Conservation (phyloP, 2,797 vertebrate species). For the Paramormyrops hopkinsi region DNA sequence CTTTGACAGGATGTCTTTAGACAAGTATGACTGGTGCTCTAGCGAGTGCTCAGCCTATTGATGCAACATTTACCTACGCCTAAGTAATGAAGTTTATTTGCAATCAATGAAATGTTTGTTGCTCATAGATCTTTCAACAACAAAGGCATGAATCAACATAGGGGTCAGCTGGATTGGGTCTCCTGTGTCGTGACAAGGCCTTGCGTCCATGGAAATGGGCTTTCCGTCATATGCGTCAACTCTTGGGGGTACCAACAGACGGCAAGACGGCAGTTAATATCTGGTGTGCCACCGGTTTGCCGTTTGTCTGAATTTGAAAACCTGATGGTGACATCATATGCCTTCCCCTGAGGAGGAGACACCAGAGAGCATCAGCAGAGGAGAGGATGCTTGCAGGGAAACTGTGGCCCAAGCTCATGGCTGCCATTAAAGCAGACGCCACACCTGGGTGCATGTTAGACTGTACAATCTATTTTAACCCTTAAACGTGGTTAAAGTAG, state of each 20-base stretch:
- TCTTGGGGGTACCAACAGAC: background rate
- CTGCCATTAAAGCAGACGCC: background rate
- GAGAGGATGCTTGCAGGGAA: background rate
- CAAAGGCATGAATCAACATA: background rate
- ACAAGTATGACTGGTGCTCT: background rate
- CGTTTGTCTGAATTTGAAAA: background rate
- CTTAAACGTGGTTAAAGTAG: background rate
- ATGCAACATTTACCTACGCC: background rate
- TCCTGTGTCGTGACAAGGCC: background rate
- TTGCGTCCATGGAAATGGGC: background rate
- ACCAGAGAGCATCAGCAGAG: background rate
- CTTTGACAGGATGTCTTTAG: background rate
- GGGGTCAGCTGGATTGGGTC: background rate
- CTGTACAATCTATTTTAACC: background rate
- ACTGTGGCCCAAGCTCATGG: background rate
- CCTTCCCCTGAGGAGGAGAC: background rate
- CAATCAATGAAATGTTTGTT: background rate
- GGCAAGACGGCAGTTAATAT: background rate
- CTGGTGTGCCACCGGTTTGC: background rate
- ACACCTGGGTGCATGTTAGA: background rate
- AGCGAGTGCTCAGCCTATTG: background rate
- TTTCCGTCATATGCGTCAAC: background rate
- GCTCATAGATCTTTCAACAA: background rate
- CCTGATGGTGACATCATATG: background rate
- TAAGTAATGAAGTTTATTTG: conserved; percentile 2